Conservation (phyloP, 1,140 invertebrate genomes). For the Aphaenogaster ashmeadi region DNA sequence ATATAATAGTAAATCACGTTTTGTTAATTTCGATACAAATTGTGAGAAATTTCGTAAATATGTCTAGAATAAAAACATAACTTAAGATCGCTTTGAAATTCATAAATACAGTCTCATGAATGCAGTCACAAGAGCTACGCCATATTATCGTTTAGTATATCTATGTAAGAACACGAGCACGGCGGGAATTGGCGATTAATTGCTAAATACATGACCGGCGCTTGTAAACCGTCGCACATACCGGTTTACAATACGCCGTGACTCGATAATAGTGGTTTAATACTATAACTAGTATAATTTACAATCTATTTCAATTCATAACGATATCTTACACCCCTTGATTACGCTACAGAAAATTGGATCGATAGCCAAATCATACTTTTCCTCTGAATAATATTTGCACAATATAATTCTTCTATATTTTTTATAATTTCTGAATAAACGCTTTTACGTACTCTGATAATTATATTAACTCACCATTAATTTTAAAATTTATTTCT, state of each 20-base stretch:
- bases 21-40: not conserved
- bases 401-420: not conserved
- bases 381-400: not conserved
- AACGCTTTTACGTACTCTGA: not conserved
- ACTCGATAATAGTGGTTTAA: slow-evolving; percentile 37
- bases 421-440: not conserved
- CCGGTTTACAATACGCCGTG: slow-evolving; percentile 33
- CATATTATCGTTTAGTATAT: slow-evolving; percentile 16
- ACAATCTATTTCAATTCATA: not conserved
- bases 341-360: slow-evolving; percentile 9
- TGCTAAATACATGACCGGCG: slow-evolving; percentile 27
- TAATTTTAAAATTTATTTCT: not conserved
- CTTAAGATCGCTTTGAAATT: not conserved
- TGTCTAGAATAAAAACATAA: not conserved
- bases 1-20: not conserved
- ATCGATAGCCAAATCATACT: not conserved
- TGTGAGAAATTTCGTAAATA: not conserved
- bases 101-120: slow-evolving; percentile 10
- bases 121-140: not conserved
- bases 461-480: not conserved
- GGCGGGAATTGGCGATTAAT: slow-evolving; percentile 45
- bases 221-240: slow-evolving; percentile 17
- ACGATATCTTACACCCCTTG: not conserved
- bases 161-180: slow-evolving; percentile 19
- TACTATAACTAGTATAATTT: not conserved